Conservation (phyloP, 2,888 invertebrate species). For the Ferdinandea cuprea region DNA sequence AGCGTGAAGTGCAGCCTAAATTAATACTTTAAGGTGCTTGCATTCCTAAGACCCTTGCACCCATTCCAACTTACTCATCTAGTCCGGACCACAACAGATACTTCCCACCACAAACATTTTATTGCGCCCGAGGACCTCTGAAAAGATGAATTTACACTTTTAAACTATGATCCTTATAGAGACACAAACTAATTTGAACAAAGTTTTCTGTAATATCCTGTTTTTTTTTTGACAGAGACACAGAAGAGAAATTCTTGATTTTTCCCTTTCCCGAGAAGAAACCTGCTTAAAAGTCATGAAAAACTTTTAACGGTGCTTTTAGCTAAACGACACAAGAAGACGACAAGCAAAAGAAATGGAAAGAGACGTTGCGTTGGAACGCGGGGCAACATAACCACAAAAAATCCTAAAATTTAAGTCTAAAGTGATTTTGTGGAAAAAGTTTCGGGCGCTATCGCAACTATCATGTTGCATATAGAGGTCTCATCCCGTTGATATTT, state of each 20-base stretch:
- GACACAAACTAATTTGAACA: conserved; percentile 56
- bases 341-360: not conserved
- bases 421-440: conserved; percentile 28
- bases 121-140: conserved; percentile 6
- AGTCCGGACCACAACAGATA: conserved; percentile 4
- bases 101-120: not conserved
- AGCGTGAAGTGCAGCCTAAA: too few relatives aligned
- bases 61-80: too few relatives aligned
- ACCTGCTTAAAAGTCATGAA: conserved; percentile 26
- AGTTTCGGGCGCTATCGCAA: conserved; percentile 12
- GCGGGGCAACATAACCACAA: conserved; percentile 6
- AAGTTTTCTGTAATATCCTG: conserved; percentile 14
- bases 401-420: conserved; percentile 33
- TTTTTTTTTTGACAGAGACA: not conserved
- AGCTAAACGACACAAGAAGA: conserved; percentile 12
- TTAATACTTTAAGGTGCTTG: too few relatives aligned
- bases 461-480: conserved; percentile 16
- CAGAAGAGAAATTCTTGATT: conserved; percentile 10
- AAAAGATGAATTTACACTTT: conserved; percentile 44
- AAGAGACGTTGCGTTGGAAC: not conserved
- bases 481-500: conserved; percentile 30
- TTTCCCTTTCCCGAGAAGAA: conserved; percentile 12
- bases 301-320: conserved; percentile 29
- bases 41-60: too few relatives aligned
- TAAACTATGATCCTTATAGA: conserved; percentile 49